These are phyloP conservation scores for Polyommatus icarus DNA, from an alignment of 2,888 invertebrate species.

Conservation along the genomic window DNA sequence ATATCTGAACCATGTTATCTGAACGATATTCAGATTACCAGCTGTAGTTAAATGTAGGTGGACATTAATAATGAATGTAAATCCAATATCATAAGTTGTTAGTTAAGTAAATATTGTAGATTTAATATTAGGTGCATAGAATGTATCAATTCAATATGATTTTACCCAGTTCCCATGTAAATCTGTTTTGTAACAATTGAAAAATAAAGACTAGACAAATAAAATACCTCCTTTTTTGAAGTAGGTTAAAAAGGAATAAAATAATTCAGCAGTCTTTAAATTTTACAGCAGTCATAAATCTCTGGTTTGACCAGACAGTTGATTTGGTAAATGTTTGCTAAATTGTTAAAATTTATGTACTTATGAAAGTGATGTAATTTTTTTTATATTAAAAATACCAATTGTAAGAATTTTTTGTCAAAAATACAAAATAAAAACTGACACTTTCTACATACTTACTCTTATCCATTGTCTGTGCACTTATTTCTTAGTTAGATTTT, in stretches of 20 bases:
- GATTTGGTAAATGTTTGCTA: slow-evolving; percentile 76
- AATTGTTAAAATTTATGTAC: slow-evolving; percentile 70
- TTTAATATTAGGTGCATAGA: slow-evolving; percentile 59
- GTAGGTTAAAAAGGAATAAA: background rate
- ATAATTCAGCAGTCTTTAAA: slow-evolving; percentile 43
- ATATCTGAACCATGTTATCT: slow-evolving; percentile 51
- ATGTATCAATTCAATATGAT: slow-evolving; percentile 42
- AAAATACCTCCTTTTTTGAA: slow-evolving; percentile 26
- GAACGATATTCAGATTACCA: slow-evolving; percentile 44
- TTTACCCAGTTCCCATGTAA: slow-evolving; percentile 41
- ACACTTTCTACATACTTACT: slow-evolving; percentile 24
- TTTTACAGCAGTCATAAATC: slow-evolving; percentile 60
- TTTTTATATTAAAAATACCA: slow-evolving; percentile 75
- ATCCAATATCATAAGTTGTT: slow-evolving; percentile 63
- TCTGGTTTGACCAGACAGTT: slow-evolving; percentile 70
- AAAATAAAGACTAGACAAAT: slow-evolving; percentile 39
- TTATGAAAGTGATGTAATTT: slow-evolving; percentile 78
- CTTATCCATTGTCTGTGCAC: background rate
- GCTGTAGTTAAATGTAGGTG: slow-evolving; percentile 53
- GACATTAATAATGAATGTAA: slow-evolving; percentile 69
- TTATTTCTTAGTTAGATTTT: slow-evolving; percentile 4
- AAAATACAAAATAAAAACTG: slow-evolving; percentile 19
- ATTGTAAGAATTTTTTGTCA: slow-evolving; percentile 47
- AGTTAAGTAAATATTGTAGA: slow-evolving; percentile 64
- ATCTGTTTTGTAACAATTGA: slow-evolving; percentile 44